Evolutionary conservation across 64 coral and sea anemone genomes (phyloP), one percentile per base, ranked within the genome.

Genomic region (Montipora efflorescens): DNA sequence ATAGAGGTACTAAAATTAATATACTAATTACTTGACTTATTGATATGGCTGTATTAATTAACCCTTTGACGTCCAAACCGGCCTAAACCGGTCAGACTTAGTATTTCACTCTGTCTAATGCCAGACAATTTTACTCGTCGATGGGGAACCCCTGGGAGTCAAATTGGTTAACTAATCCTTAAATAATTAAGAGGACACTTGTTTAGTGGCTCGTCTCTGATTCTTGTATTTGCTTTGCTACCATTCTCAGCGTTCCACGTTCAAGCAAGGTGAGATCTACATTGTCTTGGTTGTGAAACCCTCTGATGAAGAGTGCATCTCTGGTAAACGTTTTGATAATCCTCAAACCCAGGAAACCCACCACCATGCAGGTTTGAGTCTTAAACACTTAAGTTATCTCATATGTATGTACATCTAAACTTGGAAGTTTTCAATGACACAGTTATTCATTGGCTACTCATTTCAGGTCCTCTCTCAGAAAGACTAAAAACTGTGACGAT

Each of bases 211-310:
- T 36, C 1, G 36, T 36, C 36, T 36, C 36, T 36, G 36, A 36
- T 11, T 57, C 53, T 57, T 57, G 6, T 6, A 57, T 57, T 57
- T 57, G 11, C 1, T 57, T 8, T 57, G 6, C 7, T 58, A 10
- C 28, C 67, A 4, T 19, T 67, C n/a, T 59, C 16, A 89, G 75
- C 48, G 50, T 15, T 73, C 84, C 70, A 74, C 13, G 2, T 50
- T 87, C 14, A 77, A 46, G n/a, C 71, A 61, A 58, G 83, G 68
- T 3, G 89, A 96, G 80, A 96, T 96, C 80, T 99, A 99, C 45
- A 48, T 99, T 50, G 98, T 99, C 43, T 21, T 93, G 28, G 89
- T 99, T 20, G 95, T 99, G 10, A 94, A 96, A 84, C 91, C 95
- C 48, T 91, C 91, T 71, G 95, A 99, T 75, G 87, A 94, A 77